Conservation (phyloP, 2,797 vertebrate genomes). For the Mus spretus region DNA sequence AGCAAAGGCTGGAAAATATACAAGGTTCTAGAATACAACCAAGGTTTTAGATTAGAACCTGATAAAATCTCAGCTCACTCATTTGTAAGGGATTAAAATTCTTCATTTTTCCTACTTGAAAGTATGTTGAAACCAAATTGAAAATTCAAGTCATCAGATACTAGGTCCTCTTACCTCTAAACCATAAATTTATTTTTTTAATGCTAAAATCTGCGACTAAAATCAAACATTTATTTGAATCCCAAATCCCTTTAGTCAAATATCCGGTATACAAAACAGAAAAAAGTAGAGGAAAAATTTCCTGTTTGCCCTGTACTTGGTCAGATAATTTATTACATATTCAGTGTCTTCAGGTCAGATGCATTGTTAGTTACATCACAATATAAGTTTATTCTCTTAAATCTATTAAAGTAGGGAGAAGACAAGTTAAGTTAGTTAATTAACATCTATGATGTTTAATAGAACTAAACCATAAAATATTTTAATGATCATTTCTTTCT, state of each 20-base stretch:
- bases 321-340: background rate
- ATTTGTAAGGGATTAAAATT: background rate
- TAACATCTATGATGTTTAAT: background rate
- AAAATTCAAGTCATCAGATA: conserved; percentile 9
- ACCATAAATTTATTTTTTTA: background rate
- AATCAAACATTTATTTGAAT: background rate
- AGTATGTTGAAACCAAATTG: background rate
- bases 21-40: background rate
- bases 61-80: background rate
- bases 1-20: conserved; percentile 9
- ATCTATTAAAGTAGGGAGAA: background rate
- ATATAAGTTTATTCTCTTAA: conserved; percentile 43
- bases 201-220: conserved; percentile 22
- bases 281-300: conserved; percentile 1
- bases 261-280: background rate
- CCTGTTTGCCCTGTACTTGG: conserved; percentile 34
- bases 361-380: conserved; percentile 45
- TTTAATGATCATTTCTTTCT: conserved; percentile 7
- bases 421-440: background rate
- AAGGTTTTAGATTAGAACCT: conserved; percentile 14
- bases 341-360: conserved; percentile 22
- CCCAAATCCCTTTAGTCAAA: conserved; percentile 44
- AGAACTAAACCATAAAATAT: background rate
- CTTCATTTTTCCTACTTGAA: background rate
- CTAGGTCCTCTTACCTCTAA: conserved; percentile 26